Evolutionary conservation across 2,797 vertebrate genomes (phyloP).

Genomic region (Acestrorhynchus altus): DNA sequence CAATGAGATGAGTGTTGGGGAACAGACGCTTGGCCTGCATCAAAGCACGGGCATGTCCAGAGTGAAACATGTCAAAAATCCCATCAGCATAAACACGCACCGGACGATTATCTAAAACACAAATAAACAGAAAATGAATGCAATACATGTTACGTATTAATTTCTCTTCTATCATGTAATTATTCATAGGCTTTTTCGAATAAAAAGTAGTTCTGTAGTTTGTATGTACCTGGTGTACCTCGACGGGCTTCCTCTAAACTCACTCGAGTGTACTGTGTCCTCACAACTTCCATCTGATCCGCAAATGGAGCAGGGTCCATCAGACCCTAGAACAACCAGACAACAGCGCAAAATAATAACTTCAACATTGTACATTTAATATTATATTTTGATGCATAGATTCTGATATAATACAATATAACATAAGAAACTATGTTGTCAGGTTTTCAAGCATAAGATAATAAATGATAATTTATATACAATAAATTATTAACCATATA

Average conservation of each 20-base stretch:
- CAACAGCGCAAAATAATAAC: neutral
- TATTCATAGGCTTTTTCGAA: neutral
- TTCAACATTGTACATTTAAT: too few species aligned
- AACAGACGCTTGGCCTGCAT: slow-evolving; percentile 90
- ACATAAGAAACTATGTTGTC: too few species aligned
- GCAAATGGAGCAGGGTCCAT: slow-evolving; percentile 84
- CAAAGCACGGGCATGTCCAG: slow-evolving; percentile 87
- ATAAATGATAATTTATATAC: too few species aligned
- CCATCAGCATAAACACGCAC: slow-evolving; percentile 88
- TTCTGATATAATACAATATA: too few species aligned
- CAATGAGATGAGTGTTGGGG: slow-evolving; percentile 88
- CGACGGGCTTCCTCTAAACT: slow-evolving; percentile 81
- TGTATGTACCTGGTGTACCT: slow-evolving; percentile 83
- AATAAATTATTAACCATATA: too few species aligned
- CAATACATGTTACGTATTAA: neutral
- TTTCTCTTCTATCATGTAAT: neutral
- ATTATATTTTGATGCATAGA: too few species aligned
- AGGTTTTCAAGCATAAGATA: too few species aligned
- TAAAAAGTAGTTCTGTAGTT: neutral
- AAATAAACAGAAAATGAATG: neutral
- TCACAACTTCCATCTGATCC: slow-evolving; percentile 80
- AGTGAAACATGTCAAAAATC: slow-evolving; percentile 89
- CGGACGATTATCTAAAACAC: slow-evolving; percentile 75
- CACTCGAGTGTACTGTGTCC: slow-evolving; percentile 81
- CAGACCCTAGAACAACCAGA: slow-evolving; percentile 73